Conservation (phyloP, 2,888 invertebrate genomes). For the Xestia rhomboidea region DNA sequence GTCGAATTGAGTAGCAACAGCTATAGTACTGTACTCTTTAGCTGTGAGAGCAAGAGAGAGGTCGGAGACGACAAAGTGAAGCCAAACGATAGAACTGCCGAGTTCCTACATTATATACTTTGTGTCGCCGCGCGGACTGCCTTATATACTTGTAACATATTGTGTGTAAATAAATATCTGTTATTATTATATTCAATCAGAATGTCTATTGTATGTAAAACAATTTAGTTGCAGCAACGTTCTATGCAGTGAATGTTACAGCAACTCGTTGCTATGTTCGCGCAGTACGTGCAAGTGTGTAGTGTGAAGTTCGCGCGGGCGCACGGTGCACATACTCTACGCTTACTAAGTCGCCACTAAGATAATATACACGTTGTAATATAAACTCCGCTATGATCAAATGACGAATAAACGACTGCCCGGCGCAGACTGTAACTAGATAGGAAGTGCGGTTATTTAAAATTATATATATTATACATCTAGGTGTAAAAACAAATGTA, state of each 20-base stretch:
- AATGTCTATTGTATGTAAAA: constrained; percentile 24
- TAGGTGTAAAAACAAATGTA: constrained; percentile 69
- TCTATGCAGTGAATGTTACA: constrained; percentile 34
- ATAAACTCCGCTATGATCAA: constrained; percentile 68
- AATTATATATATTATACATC: constrained; percentile 65
- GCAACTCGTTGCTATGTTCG: constrained; percentile 24
- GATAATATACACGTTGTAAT: constrained; percentile 57
- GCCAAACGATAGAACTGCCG: constrained; percentile 63
- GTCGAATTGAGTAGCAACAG: constrained; percentile 22
- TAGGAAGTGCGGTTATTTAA: constrained; percentile 68
- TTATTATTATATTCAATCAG: constrained; percentile 14
- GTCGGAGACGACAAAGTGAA: constrained; percentile 53
- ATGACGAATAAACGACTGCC: constrained; percentile 70
- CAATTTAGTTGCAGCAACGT: constrained; percentile 28
- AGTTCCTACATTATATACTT: constrained; percentile 65
- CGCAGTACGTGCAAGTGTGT: constrained; percentile 21
- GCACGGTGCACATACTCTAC: constrained; percentile 54
- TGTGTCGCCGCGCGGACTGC: constrained; percentile 32
- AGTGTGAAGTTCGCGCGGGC: constrained; percentile 24
- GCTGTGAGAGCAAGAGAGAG: constrained; percentile 52
- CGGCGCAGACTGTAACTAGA: constrained; percentile 70
- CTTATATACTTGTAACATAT: constrained; percentile 42
- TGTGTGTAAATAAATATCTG: constrained; percentile 31
- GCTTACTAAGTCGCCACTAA: constrained; percentile 64
- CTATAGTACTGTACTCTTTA: constrained; percentile 47